These are phyloP conservation scores for Urosaurus nigricauda DNA, from an alignment of 2,797 vertebrate genomes.

Conservation along the genomic window DNA sequence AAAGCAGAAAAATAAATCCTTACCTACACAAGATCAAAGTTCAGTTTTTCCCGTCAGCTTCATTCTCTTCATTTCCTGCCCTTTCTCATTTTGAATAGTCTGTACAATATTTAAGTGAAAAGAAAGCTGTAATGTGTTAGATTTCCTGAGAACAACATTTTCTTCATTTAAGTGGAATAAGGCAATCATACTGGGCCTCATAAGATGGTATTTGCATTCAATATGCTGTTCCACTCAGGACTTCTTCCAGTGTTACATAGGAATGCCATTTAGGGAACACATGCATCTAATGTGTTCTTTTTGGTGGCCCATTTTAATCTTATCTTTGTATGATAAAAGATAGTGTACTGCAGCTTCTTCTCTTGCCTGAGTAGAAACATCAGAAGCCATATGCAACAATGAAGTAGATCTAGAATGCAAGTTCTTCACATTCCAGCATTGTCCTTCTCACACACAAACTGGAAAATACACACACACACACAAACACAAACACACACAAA, in stretches of 20 bases:
- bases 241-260: neutral
- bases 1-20: conserved; percentile 40
- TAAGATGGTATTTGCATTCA: neutral
- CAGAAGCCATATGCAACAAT: neutral
- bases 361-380: neutral
- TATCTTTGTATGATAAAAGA: neutral
- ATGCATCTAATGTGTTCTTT: neutral
- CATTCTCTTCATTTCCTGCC: conserved; percentile 25
- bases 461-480: neutral
- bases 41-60: conserved; percentile 17
- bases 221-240: neutral
- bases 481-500: neutral
- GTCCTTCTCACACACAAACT: neutral
- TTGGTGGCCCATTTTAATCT: neutral
- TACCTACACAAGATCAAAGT: conserved; percentile 47
- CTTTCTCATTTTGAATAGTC: conserved; percentile 21
- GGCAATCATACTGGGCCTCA: neutral
- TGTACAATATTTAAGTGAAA: conserved; percentile 32
- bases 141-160: neutral
- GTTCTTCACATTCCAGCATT: neutral
- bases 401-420: neutral
- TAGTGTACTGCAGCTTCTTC: neutral
- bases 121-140: neutral
- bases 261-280: neutral
- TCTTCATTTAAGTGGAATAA: neutral